Conservation (phyloP, 2,888 invertebrate genomes). For the Coelinius sp. region DNA sequence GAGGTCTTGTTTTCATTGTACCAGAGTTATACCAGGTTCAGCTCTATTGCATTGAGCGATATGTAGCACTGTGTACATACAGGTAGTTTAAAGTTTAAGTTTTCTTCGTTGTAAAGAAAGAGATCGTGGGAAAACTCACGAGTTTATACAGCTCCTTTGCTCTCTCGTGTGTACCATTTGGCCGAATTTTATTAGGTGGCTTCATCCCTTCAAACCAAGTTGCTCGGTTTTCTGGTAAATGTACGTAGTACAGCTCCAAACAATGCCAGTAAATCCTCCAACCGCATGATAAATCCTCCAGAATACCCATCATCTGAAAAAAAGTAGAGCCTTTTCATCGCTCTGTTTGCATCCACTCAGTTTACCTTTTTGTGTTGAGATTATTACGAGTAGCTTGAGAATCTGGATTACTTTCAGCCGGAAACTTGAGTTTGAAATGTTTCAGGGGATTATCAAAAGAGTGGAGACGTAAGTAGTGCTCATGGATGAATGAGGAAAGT, state of each 20-base stretch:
- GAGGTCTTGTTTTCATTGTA: too few species aligned
- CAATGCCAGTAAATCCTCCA: constrained; percentile 29
- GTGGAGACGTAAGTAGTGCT: constrained; percentile 7
- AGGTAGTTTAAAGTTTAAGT: background rate
- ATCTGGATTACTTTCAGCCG: constrained; percentile 23
- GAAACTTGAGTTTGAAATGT: constrained; percentile 4
- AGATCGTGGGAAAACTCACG: constrained; percentile 18
- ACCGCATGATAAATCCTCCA: constrained; percentile 35
- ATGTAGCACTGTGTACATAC: background rate
- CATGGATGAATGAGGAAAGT: constrained; percentile 2
- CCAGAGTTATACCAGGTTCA: too few species aligned
- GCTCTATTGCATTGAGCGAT: background rate
- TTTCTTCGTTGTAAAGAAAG: background rate
- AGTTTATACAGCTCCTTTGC: constrained; percentile 20
- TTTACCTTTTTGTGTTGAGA: constrained; percentile 12
- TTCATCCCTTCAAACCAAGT: constrained; percentile 13
- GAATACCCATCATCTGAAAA: constrained; percentile 15
- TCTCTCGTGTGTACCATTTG: background rate
- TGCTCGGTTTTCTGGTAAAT: constrained; percentile 19
- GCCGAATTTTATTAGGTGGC: constrained; percentile 27
- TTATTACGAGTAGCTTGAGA: constrained; percentile 2
- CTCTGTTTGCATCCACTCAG: constrained; percentile 29
- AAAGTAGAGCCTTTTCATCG: constrained; percentile 27
- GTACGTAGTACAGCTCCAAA: constrained; percentile 18
- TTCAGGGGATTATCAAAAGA: constrained; percentile 12